Base-by-base conservation (phyloP, 2,888 invertebrate species). In the Cephus pygmeus region DNA sequence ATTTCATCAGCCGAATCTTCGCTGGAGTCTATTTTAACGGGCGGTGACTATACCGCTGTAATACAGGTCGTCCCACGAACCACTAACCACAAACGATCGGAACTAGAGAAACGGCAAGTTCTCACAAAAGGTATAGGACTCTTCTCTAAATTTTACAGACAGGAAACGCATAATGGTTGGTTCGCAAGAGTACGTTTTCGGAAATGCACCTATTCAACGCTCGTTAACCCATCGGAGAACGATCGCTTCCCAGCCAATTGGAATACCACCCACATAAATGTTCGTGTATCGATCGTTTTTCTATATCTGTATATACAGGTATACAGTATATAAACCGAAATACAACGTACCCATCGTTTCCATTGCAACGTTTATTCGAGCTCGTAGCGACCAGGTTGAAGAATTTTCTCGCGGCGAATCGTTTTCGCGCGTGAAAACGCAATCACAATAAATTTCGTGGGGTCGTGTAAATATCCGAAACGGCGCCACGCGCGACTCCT, bases 21-120 rank as follows among this genome's bases (percentile, higher is more conserved):
- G 56, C 56, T 56, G 15, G 23, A 23, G 56, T 23, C 23, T 56
- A 9, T 23, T 23, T 56, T 23, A 23, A 56, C 23, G 23, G 56
- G 6, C 56, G 9, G 56, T 56, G 56, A 40, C 40, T 40, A 40
- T 40, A 40, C 23, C 23, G 23, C 9, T 9, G 15, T 56, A 56
- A 15, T 9, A 56, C 15, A 31, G 71, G 9, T 34, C 71, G 31
- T 71, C 34, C 71, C 71, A 34, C 31, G 33, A 31, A 31, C 71
- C 12, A 12, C 83, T 79, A 81, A 88, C 90, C 90, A 82, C 89
- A 90, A 89, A 88, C 85, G 84, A 88, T 90, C 87, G 88, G 87
- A 88, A 89, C 89, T 89, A 87, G 85, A 86, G 80, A 85, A 85
- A 81, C 81, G 77, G 75, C 76, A 76, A 82, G 77, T 23, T 76